A percentile compares a stretch with the other conserved stretches of the same genome.
Evolutionary conservation across 2,888 invertebrate genomes (phyloP).

Genomic region (Agonopterix subpropinquella): DNA sequence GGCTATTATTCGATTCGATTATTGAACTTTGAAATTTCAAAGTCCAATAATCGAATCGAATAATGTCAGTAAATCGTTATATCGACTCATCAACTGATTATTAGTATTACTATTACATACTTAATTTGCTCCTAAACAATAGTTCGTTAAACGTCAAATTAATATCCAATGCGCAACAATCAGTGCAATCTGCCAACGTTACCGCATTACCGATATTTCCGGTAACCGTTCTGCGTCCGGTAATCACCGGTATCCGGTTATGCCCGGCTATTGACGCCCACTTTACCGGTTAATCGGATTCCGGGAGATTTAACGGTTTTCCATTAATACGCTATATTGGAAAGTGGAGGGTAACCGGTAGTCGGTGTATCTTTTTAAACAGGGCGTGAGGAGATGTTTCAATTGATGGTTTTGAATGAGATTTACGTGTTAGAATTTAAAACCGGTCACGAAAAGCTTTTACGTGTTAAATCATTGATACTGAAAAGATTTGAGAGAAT

Average conservation of each 20-base stretch:
- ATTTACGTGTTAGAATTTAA: no score
- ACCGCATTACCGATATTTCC: background rate
- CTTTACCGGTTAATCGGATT: conserved; percentile 37
- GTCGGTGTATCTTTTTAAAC: background rate
- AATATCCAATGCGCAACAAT: conserved; percentile 8
- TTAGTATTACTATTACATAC: no score
- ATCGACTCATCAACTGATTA: no score
- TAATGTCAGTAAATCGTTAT: no score
- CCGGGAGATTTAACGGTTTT: conserved; percentile 23
- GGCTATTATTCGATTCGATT: no score
- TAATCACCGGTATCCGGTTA: conserved; percentile 5
- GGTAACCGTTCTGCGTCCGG: background rate
- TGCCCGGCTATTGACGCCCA: conserved; percentile 28
- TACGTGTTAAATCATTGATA: no score
- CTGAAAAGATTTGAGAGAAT: no score
- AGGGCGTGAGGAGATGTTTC: background rate
- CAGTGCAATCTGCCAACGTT: conserved; percentile 4
- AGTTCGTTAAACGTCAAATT: conserved; percentile 7
- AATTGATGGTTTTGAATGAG: background rate
- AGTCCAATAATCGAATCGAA: no score
- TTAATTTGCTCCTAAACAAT: conserved; percentile 1
- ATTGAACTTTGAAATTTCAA: no score
- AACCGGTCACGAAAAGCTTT: no score
- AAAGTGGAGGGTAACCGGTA: background rate
- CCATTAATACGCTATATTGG: conserved; percentile 12